Evolutionary conservation across 2,888 invertebrate species (phyloP).

Genomic region (Stenolophus ochropezus): DNA sequence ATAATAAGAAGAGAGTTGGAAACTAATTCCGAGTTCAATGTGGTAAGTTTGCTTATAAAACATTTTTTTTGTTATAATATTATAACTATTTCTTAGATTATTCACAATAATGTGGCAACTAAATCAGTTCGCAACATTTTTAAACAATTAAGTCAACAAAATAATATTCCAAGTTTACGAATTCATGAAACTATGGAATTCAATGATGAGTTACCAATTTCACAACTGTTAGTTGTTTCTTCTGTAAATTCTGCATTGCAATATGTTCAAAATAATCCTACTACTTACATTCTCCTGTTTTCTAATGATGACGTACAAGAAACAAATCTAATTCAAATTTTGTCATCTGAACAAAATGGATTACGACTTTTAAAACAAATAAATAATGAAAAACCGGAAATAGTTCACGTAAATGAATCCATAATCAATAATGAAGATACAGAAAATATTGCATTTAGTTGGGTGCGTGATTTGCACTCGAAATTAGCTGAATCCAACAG

Average conservation of each 20-base stretch:
- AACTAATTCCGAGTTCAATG: background rate
- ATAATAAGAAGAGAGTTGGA: background rate
- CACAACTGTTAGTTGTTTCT: background rate
- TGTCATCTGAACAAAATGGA: background rate
- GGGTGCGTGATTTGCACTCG: slow-evolving; percentile 10
- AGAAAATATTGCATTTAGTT: background rate
- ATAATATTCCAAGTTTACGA: background rate
- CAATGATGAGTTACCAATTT: background rate
- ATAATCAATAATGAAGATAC: background rate
- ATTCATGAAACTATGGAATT: background rate
- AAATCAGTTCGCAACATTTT: background rate
- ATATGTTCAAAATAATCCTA: slow-evolving; percentile 10
- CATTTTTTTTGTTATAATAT: too few relatives aligned
- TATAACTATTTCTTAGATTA: background rate
- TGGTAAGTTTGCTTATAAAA: slow-evolving; percentile 20
- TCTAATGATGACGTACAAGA: background rate
- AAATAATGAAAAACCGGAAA: background rate
- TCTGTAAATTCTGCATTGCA: background rate
- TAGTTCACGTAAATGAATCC: background rate
- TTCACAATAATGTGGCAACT: background rate
- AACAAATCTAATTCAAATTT: slow-evolving; percentile 4
- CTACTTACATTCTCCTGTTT: background rate
- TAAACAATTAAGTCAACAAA: background rate
- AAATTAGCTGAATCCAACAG: background rate
- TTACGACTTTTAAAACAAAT: background rate